These are phyloP conservation scores for Sphyrna mokarran DNA, from an alignment of 2,113 vertebrate genomes.

Conservation along the genomic window DNA sequence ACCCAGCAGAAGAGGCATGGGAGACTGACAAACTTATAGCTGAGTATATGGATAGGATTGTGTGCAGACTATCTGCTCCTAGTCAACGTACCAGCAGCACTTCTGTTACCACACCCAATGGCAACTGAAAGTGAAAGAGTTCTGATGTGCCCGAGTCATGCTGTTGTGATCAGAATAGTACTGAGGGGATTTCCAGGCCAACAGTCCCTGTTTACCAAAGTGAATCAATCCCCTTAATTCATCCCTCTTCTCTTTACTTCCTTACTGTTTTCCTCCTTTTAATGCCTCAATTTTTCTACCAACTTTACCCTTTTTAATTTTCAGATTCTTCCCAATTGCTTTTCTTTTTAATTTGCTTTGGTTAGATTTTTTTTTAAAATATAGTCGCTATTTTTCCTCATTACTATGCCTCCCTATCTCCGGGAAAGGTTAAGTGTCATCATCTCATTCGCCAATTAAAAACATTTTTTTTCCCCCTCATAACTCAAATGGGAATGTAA, in stretches of 20 bases:
- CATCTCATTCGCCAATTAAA: neutral
- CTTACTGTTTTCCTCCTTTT: neutral
- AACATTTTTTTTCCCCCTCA: neutral
- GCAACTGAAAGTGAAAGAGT: slow-evolving; percentile 3
- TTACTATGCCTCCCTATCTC: neutral
- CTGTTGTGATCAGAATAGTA: neutral
- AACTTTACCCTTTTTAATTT: neutral
- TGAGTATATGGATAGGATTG: neutral
- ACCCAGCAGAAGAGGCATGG: neutral
- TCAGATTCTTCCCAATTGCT: neutral
- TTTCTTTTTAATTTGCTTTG: neutral
- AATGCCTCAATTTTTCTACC: neutral
- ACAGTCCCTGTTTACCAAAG: neutral
- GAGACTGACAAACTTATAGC: neutral
- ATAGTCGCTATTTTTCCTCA: neutral
- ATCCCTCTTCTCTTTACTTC: neutral
- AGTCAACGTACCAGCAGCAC: neutral
- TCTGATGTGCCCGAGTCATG: neutral
- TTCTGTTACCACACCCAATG: neutral
- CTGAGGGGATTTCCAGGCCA: neutral
- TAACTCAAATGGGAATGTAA: no score
- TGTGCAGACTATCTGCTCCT: neutral
- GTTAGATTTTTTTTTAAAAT: neutral
- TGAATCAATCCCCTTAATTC: neutral
- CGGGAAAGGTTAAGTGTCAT: neutral